A percentile compares a stretch with the other conserved stretches of the same genome.
Conservation (phyloP, 1,140 invertebrate species). For the Sycophaga agraensis region DNA sequence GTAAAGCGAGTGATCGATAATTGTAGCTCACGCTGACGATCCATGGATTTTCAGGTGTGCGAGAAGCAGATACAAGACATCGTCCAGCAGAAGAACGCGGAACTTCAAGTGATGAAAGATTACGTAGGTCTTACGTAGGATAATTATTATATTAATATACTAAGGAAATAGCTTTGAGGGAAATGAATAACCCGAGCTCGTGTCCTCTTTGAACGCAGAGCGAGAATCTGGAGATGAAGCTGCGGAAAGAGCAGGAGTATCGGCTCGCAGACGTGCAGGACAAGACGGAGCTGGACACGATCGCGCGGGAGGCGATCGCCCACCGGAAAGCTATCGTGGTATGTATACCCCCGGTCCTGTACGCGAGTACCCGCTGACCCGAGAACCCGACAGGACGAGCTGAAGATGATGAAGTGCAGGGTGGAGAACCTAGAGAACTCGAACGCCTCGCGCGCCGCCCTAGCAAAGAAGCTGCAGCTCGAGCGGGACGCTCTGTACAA, state of each 20-base stretch:
- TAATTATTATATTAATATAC: too few relatives aligned
- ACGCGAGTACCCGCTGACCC: too few relatives aligned
- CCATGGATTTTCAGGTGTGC: not conserved
- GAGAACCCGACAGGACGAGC: conserved; percentile 14
- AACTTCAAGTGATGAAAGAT: too few relatives aligned
- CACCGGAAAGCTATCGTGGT: too few relatives aligned
- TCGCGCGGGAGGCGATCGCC: not conserved
- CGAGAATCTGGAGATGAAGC: not conserved
- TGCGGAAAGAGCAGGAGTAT: not conserved
- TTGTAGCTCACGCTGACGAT: not conserved
- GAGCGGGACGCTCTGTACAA: conserved; percentile 1
- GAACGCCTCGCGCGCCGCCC: not conserved
- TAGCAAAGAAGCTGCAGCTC: conserved; percentile 5
- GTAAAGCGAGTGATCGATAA: not conserved
- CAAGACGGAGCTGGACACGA: not conserved
- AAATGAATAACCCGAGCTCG: too few relatives aligned
- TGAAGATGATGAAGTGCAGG: not conserved
- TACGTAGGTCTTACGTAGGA: too few relatives aligned
- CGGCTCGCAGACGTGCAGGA: not conserved
- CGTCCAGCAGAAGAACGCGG: not conserved
- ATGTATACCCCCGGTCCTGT: too few relatives aligned
- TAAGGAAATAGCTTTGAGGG: too few relatives aligned
- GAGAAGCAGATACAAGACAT: not conserved
- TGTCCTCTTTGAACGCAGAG: too few relatives aligned
- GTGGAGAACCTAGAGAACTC: not conserved